phyloP scores from a whole-genome alignment of 2,888 invertebrate species.

The Yponomeuta plumbellus region DNA sequence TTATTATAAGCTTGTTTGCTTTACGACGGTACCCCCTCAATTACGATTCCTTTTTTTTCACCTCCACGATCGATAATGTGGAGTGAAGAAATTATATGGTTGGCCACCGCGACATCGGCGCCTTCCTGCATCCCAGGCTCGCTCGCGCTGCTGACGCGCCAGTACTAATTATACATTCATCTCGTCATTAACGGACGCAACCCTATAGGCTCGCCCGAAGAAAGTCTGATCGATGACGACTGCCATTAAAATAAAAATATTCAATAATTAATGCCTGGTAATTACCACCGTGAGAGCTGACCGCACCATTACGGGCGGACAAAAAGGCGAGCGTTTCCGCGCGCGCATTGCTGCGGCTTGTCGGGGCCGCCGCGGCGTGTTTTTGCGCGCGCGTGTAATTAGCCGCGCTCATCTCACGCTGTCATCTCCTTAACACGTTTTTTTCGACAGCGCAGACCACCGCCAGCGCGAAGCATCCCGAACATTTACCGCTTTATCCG shows the following conservation, averaged over 20 bases:
- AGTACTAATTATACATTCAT: conserved; percentile 39
- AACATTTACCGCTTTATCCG: conserved; percentile 75
- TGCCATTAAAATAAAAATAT: conserved; percentile 50
- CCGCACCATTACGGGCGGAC: conserved; percentile 39
- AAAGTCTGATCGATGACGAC: conserved; percentile 48
- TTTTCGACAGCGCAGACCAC: conserved; percentile 58
- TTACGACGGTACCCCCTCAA: conserved; percentile 74
- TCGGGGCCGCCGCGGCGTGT: conserved; percentile 47
- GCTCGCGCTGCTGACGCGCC: conserved; percentile 1
- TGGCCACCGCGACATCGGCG: conserved; percentile 60
- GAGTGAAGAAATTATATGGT: conserved; percentile 71
- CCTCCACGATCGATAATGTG: conserved; percentile 64
- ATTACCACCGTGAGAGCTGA: conserved; percentile 46
- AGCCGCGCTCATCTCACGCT: conserved; percentile 61
- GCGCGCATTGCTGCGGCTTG: conserved; percentile 53
- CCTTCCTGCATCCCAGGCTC: conserved; percentile 42
- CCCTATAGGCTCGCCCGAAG: conserved; percentile 32
- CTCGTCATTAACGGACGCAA: conserved; percentile 42
- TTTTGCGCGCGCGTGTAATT: conserved; percentile 62
- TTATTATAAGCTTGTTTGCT: conserved; percentile 78
- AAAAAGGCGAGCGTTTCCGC: conserved; percentile 48
- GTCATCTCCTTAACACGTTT: conserved; percentile 71
- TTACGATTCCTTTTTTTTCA: conserved; percentile 66
- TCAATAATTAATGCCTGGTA: conserved; percentile 57
- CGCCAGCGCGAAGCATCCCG: conserved; percentile 54